Conservation (phyloP, 2,113 vertebrate genomes). For the Ochotona curzoniae region DNA sequence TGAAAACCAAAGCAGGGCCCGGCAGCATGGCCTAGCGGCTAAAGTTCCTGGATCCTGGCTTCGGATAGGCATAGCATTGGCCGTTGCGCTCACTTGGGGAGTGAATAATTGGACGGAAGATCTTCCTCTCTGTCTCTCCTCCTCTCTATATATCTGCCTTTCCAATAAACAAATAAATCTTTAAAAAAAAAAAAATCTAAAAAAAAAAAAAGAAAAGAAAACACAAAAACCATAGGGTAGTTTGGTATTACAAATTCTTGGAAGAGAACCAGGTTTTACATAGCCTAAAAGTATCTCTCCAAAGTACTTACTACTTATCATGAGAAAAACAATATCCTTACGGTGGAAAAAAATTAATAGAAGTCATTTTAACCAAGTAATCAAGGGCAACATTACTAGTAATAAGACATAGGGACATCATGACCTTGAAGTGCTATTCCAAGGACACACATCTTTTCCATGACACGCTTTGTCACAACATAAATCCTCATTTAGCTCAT, state of each 20-base stretch:
- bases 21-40: no score
- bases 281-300: neutral
- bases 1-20: no score
- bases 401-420: neutral
- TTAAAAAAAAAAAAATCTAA: no score
- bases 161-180: no score
- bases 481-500: neutral
- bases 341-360: neutral
- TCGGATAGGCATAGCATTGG: no score
- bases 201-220: no score
- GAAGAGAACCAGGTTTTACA: constrained; percentile 1
- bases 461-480: neutral
- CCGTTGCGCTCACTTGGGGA: no score
- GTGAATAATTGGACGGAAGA: no score
- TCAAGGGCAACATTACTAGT: neutral
- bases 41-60: no score
- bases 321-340: neutral
- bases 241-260: neutral
- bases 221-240: neutral
- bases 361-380: neutral
- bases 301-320: neutral
- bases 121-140: no score
- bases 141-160: no score
- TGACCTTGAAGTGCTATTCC: neutral
- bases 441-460: neutral